Conservation (phyloP, 2,888 invertebrate species). For the Thereva unica region DNA sequence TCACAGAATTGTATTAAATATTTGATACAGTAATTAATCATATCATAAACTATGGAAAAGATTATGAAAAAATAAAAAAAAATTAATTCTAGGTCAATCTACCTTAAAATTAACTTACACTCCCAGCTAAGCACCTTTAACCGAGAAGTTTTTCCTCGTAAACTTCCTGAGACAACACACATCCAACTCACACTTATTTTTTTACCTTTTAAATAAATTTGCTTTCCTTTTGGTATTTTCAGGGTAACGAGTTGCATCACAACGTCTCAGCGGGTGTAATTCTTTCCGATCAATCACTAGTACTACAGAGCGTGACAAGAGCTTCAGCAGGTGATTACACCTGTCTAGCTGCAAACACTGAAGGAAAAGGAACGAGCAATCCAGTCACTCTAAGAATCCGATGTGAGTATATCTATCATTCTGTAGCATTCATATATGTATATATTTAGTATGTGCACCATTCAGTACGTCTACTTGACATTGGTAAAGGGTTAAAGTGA, state of each 20-base stretch:
- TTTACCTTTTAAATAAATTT: neutral
- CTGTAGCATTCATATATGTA: neutral
- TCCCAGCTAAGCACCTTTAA: too few relatives aligned
- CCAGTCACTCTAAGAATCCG: slow-evolving; percentile 70
- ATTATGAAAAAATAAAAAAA: too few relatives aligned
- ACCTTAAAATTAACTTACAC: too few relatives aligned
- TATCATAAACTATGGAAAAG: too few relatives aligned
- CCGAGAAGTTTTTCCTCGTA: too few relatives aligned
- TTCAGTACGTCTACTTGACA: neutral
- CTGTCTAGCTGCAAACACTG: slow-evolving; percentile 82
- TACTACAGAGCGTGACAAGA: slow-evolving; percentile 80
- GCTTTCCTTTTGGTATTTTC: slow-evolving; percentile 46
- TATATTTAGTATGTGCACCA: too few relatives aligned
- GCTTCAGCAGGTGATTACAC: slow-evolving; percentile 86
- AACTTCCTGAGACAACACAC: too few relatives aligned
- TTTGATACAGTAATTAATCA: too few relatives aligned
- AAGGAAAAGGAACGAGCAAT: slow-evolving; percentile 78
- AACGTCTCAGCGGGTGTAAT: slow-evolving; percentile 81
- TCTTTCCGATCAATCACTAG: slow-evolving; percentile 83
- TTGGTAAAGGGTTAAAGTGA: too few relatives aligned
- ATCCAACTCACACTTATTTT: neutral
- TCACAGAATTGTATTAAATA: too few relatives aligned
- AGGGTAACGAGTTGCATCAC: slow-evolving; percentile 83
- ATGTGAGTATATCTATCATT: slow-evolving; percentile 64
- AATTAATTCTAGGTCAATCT: too few relatives aligned